phyloP scores from a whole-genome alignment of 1,140 invertebrate genomes.

The Tetramorium alpestre region DNA sequence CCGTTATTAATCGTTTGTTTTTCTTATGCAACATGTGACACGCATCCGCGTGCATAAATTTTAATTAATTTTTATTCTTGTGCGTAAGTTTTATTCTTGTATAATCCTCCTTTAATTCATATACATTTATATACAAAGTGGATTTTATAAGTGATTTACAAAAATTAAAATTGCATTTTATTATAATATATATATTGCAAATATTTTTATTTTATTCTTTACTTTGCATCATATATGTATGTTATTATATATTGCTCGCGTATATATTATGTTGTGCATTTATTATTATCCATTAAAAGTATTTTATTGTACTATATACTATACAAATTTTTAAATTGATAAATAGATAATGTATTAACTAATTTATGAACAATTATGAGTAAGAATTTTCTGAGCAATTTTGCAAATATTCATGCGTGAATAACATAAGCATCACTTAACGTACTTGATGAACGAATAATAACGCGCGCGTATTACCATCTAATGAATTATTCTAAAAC shows the following conservation, averaged over 20 bases:
- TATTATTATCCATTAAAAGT: neutral
- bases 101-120: neutral
- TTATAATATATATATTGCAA: neutral
- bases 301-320: neutral
- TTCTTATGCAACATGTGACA: slow-evolving; percentile 18
- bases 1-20: slow-evolving; percentile 58
- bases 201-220: neutral
- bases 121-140: neutral
- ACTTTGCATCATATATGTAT: neutral
- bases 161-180: neutral
- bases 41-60: slow-evolving; percentile 54
- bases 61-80: slow-evolving; percentile 33
- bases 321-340: no score
- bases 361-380: neutral
- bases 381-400: slow-evolving; percentile 4
- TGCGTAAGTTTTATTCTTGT: neutral
- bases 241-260: neutral
- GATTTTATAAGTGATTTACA: neutral
- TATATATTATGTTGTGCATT: neutral
- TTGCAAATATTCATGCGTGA: slow-evolving; percentile 28
- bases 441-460: slow-evolving; percentile 1
- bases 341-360: slow-evolving; percentile 2
- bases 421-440: slow-evolving; percentile 25
- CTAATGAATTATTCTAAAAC: slow-evolving; percentile 41
- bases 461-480: neutral